Evolutionary conservation across 2,797 vertebrate species (phyloP).

Genomic region (Nasua narica): DNA sequence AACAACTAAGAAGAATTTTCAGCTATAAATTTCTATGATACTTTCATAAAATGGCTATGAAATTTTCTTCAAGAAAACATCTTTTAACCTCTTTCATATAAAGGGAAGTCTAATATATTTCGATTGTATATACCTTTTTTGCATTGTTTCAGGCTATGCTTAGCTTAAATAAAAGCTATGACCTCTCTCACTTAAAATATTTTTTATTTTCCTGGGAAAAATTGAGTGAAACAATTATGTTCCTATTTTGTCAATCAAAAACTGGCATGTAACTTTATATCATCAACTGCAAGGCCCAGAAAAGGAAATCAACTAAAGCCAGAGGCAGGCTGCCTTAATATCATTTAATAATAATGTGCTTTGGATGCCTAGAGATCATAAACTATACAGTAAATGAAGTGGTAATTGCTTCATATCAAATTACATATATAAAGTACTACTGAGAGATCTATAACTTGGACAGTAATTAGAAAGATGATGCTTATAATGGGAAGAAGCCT

Average conservation of each 20-base stretch:
- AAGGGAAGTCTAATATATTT: not conserved
- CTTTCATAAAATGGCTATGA: slow-evolving; percentile 1
- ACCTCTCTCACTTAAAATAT: slow-evolving; percentile 23
- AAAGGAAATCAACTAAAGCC: not conserved
- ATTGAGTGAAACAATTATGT: not conserved
- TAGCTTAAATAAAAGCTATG: not conserved
- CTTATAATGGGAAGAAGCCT: not conserved
- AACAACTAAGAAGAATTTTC: not conserved
- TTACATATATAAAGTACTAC: not conserved
- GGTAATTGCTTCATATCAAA: not conserved
- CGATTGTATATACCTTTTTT: not conserved
- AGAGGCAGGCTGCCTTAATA: not conserved
- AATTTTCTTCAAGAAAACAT: slow-evolving; percentile 27
- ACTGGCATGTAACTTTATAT: not conserved
- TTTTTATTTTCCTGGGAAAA: not conserved
- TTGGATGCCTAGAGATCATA: not conserved
- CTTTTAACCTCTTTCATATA: not conserved
- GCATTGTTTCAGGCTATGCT: not conserved
- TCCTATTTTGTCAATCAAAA: not conserved
- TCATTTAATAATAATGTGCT: not conserved
- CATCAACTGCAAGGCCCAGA: not conserved
- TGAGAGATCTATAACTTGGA: not conserved
- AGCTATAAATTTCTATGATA: not conserved
- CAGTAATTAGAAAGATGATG: not conserved
- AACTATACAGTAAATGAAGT: not conserved